Base-by-base conservation (phyloP, 2,888 invertebrate genomes). In the Tridacna gigas region DNA sequence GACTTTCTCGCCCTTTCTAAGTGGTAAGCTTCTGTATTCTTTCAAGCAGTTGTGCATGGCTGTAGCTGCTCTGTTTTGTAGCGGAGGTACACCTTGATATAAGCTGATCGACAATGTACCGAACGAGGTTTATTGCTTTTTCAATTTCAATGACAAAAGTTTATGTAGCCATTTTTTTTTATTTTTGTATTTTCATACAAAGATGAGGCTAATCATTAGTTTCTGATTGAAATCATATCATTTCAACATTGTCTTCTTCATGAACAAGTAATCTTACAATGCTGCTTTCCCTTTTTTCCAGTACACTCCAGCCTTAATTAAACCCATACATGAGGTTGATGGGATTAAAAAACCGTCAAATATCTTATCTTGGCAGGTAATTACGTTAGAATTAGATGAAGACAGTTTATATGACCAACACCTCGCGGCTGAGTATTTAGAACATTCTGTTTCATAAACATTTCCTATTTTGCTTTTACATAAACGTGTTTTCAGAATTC, bases 341-440 rank as follows among this genome's bases (percentile, higher is more conserved):
- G 92, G 91, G 51, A 84, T 90, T 75, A 89, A 90, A 79, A 48
- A 89, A 90, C 69, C 26, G 81, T 92, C 92, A 74, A 92, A 91
- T 85, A 73, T 92, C 28, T 84, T 93, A 79, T 92, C 92, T 3
- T 92, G 92, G 93, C 86, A 93, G 93, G 93, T 93, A 89, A 88
- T 45, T 26, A 22, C 20, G 25, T 11, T 51, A 18, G 28, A 37
- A 20, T 25, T 25, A 71, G 28, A 47, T 11, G 22, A 22, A 18
- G 48, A 28, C 13, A 67, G 67, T 67, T 67, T 67, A 67, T 71
- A 69, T 69, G 69, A 69, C 37, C 48, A 69, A 69, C 2, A 56
- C n/a, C n/a, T 56, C 56, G 11, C 20, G 5, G 56, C 56, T 56
- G 56, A 20, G 56, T 56, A 3, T 56, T 56, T 5, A 20, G 11